Evolutionary conservation across 1,140 invertebrate species (phyloP).

Genomic region (Armadillidium nasatum): DNA sequence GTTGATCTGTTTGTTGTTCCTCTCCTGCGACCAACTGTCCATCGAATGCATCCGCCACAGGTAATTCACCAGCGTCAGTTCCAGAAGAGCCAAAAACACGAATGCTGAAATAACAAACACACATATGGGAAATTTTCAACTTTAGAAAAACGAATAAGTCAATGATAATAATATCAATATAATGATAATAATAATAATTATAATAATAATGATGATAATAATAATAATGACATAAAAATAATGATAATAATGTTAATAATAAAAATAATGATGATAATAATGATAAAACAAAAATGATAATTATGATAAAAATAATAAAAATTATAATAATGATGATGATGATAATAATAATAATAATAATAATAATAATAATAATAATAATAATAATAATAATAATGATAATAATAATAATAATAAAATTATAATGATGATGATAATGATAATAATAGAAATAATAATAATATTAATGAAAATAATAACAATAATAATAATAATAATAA

Average conservation of each 20-base stretch:
- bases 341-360: not conserved
- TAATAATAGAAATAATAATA: too few species aligned
- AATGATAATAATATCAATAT: too few species aligned
- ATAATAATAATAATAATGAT: too few species aligned
- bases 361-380: too few species aligned
- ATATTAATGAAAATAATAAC: too few species aligned
- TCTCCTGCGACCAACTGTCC: not conserved
- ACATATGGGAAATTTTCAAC: not conserved
- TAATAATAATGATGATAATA: not conserved
- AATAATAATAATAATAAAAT: too few species aligned
- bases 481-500: too few species aligned
- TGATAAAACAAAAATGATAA: constrained; percentile 31
- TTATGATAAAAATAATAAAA: not conserved
- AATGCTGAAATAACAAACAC: constrained; percentile 47
- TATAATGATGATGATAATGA: too few species aligned
- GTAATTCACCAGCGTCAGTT: constrained; percentile 53
- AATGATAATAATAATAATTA: too few species aligned
- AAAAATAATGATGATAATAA: not conserved
- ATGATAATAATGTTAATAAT: not conserved
- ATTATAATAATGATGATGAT: not conserved
- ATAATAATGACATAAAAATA: not conserved
- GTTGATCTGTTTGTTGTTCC: not conserved
- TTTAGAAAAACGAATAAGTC: too few species aligned
- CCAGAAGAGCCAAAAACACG: constrained; percentile 51
- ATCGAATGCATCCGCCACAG: constrained; percentile 41